These are phyloP conservation scores for Ascaphus truei DNA, from an alignment of 2,113 vertebrate genomes.

Conservation along the genomic window DNA sequence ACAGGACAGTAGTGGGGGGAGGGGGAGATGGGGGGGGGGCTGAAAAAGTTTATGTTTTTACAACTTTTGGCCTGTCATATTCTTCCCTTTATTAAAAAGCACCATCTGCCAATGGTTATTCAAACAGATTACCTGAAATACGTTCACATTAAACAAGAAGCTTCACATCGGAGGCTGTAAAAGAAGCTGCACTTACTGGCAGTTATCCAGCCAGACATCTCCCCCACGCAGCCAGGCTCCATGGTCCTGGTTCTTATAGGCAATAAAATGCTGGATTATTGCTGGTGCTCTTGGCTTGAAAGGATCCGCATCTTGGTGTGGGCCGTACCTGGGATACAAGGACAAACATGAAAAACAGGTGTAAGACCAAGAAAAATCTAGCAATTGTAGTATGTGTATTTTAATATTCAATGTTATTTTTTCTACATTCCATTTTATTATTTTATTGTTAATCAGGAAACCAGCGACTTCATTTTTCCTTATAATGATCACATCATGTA, in stretches of 20 bases:
- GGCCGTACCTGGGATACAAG: constrained; percentile 76
- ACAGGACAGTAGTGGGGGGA: not conserved
- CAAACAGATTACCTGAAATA: constrained; percentile 20
- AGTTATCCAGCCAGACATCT: constrained; percentile 92
- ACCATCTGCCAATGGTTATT: constrained; percentile 15
- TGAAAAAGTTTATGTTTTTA: not conserved
- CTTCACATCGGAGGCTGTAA: constrained; percentile 46
- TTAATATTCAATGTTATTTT: too few relatives aligned
- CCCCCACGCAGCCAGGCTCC: constrained; percentile 97
- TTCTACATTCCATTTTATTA: not conserved
- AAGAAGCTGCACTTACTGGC: constrained; percentile 79
- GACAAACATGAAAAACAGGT: not conserved
- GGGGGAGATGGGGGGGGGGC: too few relatives aligned
- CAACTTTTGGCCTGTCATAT: not conserved
- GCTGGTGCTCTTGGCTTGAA: constrained; percentile 91
- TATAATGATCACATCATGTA: not conserved
- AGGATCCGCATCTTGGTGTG: constrained; percentile 88
- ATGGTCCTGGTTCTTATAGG: constrained; percentile 96
- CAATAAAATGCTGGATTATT: constrained; percentile 79
- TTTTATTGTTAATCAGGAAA: not conserved
- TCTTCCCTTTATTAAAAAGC: constrained; percentile 14
- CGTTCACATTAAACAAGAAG: constrained; percentile 39
- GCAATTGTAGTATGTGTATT: not conserved
- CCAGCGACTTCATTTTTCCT: not conserved
- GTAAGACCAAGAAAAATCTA: not conserved